phyloP scores from a whole-genome alignment of 1,140 invertebrate species.

The Magallana gigas region DNA sequence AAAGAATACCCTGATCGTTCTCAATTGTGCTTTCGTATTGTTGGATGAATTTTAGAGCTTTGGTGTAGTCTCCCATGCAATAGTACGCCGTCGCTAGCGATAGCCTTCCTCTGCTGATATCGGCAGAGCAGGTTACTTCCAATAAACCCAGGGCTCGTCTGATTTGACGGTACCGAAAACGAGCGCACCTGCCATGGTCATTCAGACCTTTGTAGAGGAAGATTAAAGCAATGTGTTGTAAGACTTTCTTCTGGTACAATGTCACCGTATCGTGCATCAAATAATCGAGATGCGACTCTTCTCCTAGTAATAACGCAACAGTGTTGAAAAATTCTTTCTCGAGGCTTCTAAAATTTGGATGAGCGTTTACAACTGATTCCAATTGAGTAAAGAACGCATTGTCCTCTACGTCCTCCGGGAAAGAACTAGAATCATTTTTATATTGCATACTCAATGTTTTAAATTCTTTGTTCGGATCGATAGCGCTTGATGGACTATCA shows the following conservation, averaged over 20 bases:
- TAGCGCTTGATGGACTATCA: background rate
- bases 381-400: background rate
- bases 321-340: background rate
- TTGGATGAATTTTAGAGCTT: background rate
- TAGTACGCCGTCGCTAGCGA: conserved; percentile 3
- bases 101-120: conserved; percentile 17
- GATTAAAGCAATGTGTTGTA: background rate
- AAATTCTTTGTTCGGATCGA: background rate
- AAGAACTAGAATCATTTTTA: background rate
- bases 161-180: background rate
- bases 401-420: background rate
- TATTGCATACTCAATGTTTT: background rate
- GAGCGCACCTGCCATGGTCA: background rate
- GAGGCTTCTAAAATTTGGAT: conserved; percentile 1
- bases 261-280: background rate
- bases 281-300: background rate
- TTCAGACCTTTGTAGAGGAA: background rate
- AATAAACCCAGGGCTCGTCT: background rate
- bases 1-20: background rate
- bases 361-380: background rate
- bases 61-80: background rate
- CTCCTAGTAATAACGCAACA: background rate
- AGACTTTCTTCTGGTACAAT: background rate
- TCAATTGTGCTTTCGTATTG: background rate
- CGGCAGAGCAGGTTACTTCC: background rate